These are phyloP conservation scores for Leptura quadrifasciata DNA, from an alignment of 2,888 invertebrate species.

Conservation along the genomic window DNA sequence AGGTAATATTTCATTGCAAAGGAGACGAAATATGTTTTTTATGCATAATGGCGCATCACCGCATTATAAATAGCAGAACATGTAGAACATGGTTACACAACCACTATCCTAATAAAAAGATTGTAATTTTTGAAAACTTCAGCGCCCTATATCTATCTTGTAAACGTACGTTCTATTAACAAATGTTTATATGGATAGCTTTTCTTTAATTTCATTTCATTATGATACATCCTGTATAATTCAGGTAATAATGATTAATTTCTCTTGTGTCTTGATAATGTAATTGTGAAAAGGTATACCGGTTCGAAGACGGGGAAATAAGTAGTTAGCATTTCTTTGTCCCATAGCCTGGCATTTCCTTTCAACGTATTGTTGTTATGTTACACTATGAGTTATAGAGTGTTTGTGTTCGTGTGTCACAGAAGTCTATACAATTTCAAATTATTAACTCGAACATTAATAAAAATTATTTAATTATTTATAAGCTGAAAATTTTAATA, in stretches of 20 bases:
- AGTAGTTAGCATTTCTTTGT: neutral
- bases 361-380: neutral
- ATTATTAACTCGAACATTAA: conserved; percentile 28
- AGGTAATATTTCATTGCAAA: too few relatives aligned
- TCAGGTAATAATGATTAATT: neutral
- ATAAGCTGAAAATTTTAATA: conserved; percentile 23
- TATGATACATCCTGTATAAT: too few relatives aligned
- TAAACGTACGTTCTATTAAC: too few relatives aligned
- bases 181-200: too few relatives aligned
- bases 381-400: conserved; percentile 17
- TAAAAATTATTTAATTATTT: conserved; percentile 32
- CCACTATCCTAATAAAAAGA: too few relatives aligned
- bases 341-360: neutral
- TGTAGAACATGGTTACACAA: too few relatives aligned
- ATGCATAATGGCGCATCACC: too few relatives aligned
- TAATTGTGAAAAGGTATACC: conserved; percentile 1
- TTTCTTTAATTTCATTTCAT: too few relatives aligned
- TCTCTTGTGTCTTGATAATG: neutral
- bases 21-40: too few relatives aligned
- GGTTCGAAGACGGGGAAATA: neutral
- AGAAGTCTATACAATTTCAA: conserved; percentile 21
- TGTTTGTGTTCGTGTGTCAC: conserved; percentile 25
- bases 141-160: too few relatives aligned
- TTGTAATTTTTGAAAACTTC: too few relatives aligned
- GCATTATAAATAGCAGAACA: too few relatives aligned